phyloP scores from a whole-genome alignment of 2,888 invertebrate species.

The Parapristionchus giblindavisi region DNA sequence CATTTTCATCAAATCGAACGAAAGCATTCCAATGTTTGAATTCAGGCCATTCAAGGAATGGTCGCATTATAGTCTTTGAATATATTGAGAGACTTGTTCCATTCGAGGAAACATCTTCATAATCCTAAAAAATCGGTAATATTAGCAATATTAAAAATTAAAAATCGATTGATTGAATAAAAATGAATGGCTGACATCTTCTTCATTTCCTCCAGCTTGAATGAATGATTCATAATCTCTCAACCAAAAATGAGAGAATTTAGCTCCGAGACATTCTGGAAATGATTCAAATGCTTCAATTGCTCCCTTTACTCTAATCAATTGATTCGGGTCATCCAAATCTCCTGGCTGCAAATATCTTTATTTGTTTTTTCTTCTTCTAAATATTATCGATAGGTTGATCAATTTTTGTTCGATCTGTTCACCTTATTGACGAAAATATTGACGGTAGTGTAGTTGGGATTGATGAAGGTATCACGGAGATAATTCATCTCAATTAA shows the following conservation, averaged over 20 bases:
- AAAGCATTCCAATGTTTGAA: slow-evolving; percentile 66
- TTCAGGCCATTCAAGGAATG: slow-evolving; percentile 65
- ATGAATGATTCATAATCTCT: slow-evolving; percentile 51
- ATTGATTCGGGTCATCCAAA: slow-evolving; percentile 49
- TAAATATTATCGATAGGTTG: not conserved
- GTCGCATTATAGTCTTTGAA: slow-evolving; percentile 49
- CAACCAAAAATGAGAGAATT: slow-evolving; percentile 64
- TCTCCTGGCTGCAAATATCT: slow-evolving; percentile 54
- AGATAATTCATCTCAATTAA: slow-evolving; percentile 57
- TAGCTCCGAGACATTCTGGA: slow-evolving; percentile 59
- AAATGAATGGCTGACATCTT: slow-evolving; percentile 13
- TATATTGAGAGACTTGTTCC: slow-evolving; percentile 1
- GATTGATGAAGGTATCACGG: slow-evolving; percentile 60
- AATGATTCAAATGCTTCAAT: slow-evolving; percentile 59
- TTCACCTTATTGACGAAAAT: slow-evolving; percentile 62
- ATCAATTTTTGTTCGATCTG: not conserved
- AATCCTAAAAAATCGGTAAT: not conserved
- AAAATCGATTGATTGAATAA: not conserved
- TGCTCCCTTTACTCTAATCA: slow-evolving; percentile 46
- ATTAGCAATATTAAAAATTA: not conserved
- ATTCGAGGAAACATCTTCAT: not conserved
- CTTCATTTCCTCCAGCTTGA: slow-evolving; percentile 44
- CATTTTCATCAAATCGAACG: slow-evolving; percentile 54
- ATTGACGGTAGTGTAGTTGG: slow-evolving; percentile 62
- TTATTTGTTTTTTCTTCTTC: not conserved